Conservation (phyloP, 2,113 vertebrate species). For the Clupea harengus region DNA sequence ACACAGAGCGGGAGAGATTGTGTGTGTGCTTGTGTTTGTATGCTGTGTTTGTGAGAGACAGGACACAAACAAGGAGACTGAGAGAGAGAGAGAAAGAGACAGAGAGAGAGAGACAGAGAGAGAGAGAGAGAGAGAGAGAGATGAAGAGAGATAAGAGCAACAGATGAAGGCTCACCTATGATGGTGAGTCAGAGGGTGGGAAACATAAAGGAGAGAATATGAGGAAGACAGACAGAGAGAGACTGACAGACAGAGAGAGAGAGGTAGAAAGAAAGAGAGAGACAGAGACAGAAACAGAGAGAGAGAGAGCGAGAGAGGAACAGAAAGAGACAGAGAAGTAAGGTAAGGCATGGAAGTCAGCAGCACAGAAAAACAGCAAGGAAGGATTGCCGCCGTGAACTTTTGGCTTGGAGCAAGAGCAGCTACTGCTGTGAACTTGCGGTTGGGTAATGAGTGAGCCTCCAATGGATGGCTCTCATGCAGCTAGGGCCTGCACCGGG, state of each 20-base stretch:
- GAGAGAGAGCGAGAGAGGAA: not conserved
- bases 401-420: not conserved
- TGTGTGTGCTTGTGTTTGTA: slow-evolving; percentile 16
- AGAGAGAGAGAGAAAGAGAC: not conserved
- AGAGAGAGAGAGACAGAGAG: not conserved
- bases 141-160: not conserved
- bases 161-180: not conserved
- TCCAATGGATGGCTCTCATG: not conserved
- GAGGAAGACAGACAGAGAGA: not conserved
- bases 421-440: not conserved
- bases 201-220: not conserved
- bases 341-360: not conserved
- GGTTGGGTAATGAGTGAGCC: not conserved
- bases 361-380: not conserved
- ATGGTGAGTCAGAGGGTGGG: not conserved
- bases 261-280: not conserved
- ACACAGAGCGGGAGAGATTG: not conserved
- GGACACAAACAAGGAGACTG: not conserved
- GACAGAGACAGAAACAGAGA: not conserved
- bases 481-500: not conserved
- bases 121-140: not conserved
- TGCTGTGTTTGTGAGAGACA: not conserved
- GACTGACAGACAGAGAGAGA: not conserved
- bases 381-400: not conserved
- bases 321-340: not conserved